Percentiles rank a stretch among this genome's conserved stretches.
Conservation (phyloP, 30 jellyfish, hydroid and myxozoan species). For the Chrysaora quinquecirrha region DNA sequence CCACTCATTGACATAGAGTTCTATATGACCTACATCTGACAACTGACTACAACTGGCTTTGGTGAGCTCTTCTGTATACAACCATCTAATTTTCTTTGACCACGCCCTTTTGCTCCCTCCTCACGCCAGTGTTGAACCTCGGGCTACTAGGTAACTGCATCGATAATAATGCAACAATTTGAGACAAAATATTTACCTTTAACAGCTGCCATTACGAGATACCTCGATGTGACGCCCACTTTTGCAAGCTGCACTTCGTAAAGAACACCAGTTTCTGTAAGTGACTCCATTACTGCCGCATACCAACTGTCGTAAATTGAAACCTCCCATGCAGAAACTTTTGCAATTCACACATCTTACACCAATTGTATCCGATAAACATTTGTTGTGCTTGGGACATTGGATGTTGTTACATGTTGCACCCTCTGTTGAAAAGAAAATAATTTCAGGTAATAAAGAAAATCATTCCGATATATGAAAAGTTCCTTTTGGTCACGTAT, state of each 20-base stretch:
- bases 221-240: constrained; percentile 56
- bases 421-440: background rate
- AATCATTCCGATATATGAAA: too few species aligned
- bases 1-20: too few species aligned
- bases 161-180: too few species aligned
- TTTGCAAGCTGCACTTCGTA: constrained; percentile 70
- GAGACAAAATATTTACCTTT: constrained; percentile 53
- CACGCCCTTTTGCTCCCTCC: too few species aligned
- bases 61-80: too few species aligned
- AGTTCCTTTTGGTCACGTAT: too few species aligned
- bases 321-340: constrained; percentile 59
- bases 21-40: too few species aligned
- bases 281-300: constrained; percentile 75
- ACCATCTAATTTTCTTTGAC: too few species aligned
- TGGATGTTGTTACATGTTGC: constrained; percentile 50
- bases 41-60: too few species aligned
- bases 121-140: too few species aligned
- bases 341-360: constrained; percentile 73
- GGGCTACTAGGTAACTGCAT: too few species aligned
- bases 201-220: constrained; percentile 44
- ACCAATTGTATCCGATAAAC: constrained; percentile 39
- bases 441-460: too few species aligned
- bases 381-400: constrained; percentile 42
- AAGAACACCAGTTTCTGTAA: constrained; percentile 64
- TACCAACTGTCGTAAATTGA: constrained; percentile 10